Evolutionary conservation across 2,888 invertebrate genomes (phyloP), one percentile per base, ranked within the genome.

Genomic region (Ernsta delagoae): DNA sequence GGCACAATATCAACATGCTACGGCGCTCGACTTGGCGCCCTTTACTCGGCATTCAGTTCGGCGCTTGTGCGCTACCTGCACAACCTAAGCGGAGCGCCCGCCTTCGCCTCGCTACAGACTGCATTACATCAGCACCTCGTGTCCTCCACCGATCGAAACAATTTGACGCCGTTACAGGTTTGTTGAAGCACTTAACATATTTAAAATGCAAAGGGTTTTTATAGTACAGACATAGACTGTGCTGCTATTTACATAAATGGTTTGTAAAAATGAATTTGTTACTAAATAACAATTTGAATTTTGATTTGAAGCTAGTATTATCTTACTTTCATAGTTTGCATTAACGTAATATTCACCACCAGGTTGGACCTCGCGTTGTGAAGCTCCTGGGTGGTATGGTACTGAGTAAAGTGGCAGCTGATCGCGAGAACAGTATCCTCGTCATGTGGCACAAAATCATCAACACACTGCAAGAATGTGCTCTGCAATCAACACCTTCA

Each of bases 371-470:
- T 95, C 74, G 97, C 96, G 79, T 95, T n/a, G 91, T 93, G 70
- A 94, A 94, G 71, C 82, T 94, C 0, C 76, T 99, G 31, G 98
- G 98, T 16, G 97, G 98, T 89, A 96, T 98, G 79, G 91, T 98
- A 43, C 87, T 98, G 16, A 92, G 96, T 74, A 96, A 97, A 82
- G 95, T 97, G 9, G 96, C 97, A 71, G 96, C 96, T 61, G 98
- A 98, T 79, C 97, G 98, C 77, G 98, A 99, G 92, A 96, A 97
- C 41, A 96, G 97, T 36, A 98, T 98, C 75, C 96, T 98, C 53
- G 96, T 97, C 63, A 98, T 99, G 83, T 98, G 99, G 98, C 97
- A 97, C 84, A 95, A 98, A 81, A 94, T 98, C 16, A 96, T 99
- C 8, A 97, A 97, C 79, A 98, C 98, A 0, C 92, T 99, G 69